Percentiles rank a stretch among this genome's conserved stretches.
These are phyloP conservation scores for Pantherophis guttatus DNA, from an alignment of 2,113 vertebrate genomes.

Conservation along the genomic window DNA sequence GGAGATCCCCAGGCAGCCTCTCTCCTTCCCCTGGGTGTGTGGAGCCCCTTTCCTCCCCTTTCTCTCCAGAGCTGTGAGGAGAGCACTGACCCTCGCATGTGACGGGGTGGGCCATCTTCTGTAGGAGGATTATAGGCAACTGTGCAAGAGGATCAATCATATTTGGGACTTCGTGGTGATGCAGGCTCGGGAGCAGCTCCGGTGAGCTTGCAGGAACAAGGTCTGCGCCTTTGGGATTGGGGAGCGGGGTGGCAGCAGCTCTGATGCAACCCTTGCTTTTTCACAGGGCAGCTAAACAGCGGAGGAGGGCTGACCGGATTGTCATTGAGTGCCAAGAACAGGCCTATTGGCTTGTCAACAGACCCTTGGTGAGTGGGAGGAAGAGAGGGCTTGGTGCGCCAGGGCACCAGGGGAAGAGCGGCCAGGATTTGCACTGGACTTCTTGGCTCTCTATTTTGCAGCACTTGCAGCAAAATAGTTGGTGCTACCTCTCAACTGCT, in stretches of 20 bases:
- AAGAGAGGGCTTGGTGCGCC: too few species aligned
- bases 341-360: conserved; percentile 91
- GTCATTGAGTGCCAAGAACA: conserved; percentile 94
- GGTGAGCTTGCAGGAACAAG: conserved; percentile 65
- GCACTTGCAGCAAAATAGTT: background rate
- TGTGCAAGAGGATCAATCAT: conserved; percentile 90
- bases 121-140: conserved; percentile 83
- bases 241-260: background rate
- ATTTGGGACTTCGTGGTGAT: conserved; percentile 95
- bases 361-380: conserved; percentile 78
- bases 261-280: background rate
- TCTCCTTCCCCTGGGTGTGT: background rate
- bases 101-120: background rate
- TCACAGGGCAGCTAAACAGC: conserved; percentile 87
- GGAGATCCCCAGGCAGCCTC: background rate
- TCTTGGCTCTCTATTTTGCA: background rate
- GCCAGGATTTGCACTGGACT: background rate
- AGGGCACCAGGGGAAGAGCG: background rate
- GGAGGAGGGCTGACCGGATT: conserved; percentile 87
- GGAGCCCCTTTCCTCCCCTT: background rate
- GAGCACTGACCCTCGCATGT: fast-evolving
- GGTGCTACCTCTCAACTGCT: background rate
- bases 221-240: background rate
- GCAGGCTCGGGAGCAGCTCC: conserved; percentile 93
- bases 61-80: fast-evolving